Base-by-base conservation (phyloP, 2,888 invertebrate species). In the Cephalotes varians region DNA sequence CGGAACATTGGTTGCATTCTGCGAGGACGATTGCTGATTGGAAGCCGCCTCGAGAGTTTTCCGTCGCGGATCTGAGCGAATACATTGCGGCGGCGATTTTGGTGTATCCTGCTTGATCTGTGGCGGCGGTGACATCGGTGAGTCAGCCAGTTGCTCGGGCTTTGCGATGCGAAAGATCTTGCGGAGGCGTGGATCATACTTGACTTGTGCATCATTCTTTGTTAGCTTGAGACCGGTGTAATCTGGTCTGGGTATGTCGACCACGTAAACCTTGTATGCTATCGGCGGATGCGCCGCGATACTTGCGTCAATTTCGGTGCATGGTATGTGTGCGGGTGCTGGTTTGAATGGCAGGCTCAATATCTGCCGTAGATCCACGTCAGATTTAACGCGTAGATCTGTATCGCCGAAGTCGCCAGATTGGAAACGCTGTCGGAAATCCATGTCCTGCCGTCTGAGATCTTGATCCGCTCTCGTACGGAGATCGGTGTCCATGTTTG, bases 291-390 rank as follows among this genome's bases (percentile, higher is more conserved):
- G 98, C 58, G 97, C 97, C 73, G 96, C 96, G 62, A 97, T 96
- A 51, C 97, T 97, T 10, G 97, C 98, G 92, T 98, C 97, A 85
- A 98, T 98, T 95, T 98, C 98, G 0, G 97, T 97, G 37, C 98
- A 98, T 0, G 98, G 98, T 18, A 97, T 96, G 93, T 98, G 98
- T 90, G 97, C 96, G n/a, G 97, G 96, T 67, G 97, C 96, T 10
- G 97, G 96, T 93, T 98, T 97, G 92, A 98, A 98, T 0, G 98
- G 97, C 81, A 97, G 94, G 37, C 96, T 96, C 89, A 97, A 94
- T 92, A 94, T 94, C 83, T 95, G 95, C 34, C 98, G 96, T 86
- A 98, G 95, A 94, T 98, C 98, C 49, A 97, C 96, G 92, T 98
- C 98, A 15, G 95, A 95, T 21, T 95, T 93, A 89, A 96, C 95